Base-by-base conservation (phyloP, 37 sponge, comb jelly and placozoan genomes). In the Ephydatia muelleri region DNA sequence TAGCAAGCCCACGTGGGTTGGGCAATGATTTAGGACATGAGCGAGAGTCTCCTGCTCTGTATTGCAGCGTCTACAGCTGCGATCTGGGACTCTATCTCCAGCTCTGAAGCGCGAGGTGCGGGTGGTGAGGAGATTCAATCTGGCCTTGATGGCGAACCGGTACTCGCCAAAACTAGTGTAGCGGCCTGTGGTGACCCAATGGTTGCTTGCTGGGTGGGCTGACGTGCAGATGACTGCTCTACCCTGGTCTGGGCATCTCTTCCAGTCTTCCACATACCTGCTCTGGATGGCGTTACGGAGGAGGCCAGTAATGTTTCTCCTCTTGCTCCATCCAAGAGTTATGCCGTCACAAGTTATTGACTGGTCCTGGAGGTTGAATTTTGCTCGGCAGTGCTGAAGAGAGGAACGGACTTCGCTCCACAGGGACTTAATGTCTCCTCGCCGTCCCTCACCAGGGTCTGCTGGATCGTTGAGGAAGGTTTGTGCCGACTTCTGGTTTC, bases 181-280 rank as follows among this genome's bases (percentile, higher is more conserved):
- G 49, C 47, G 27, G 3, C 91, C 86, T 9, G 49, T 36, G 26
- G n/a, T 31, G 25, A 90, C 75, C 86, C 91, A 90, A 26, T 68
- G 71, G 79, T 75, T 85, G 27, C 78, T 68, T 49, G 72, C 57
- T 16, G 91, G 83, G 75, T 81, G 67, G 8, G 21, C 26, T 30
- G 80, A 37, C 25, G 64, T 36, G 29, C 28, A 22, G 65, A 30
- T 22, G 78, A 85, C 66, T 22, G 78, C 29, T 30, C 74, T 67
- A 13, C 82, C 91, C 72, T 90, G 91, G 65, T 90, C 91, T 32
- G 33, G 23, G 30, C 57, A 57, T 57, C 57, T 57, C 57, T 57
- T 57, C 57, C 57, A 57, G 57, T 57, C 57, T 57, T 57, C 57
- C 57, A 57, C 57, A 57, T 57, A 57, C 57, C 57, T 57, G 57